Evolutionary conservation across 1,140 invertebrate species (phyloP).

Genomic region (Kradibia gibbosae): DNA sequence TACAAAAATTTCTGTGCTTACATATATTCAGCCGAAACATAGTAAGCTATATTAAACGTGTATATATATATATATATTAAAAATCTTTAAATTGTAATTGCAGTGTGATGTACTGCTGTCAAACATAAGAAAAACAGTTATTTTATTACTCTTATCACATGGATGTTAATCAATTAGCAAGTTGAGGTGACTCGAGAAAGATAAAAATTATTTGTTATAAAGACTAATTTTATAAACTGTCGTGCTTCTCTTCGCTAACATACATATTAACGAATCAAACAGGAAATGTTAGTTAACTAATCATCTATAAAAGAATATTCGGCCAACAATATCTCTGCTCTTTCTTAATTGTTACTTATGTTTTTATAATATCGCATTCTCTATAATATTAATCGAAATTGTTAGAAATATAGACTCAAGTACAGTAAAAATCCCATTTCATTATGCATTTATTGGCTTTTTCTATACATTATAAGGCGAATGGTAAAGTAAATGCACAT

Average conservation of each 20-base stretch:
- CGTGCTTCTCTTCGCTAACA: conserved; percentile 30
- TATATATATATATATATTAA: conserved; percentile 41
- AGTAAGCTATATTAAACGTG: conserved; percentile 49
- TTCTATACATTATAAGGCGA: conserved; percentile 47
- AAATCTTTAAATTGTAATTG: conserved; percentile 39
- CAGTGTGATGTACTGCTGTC: conserved; percentile 41
- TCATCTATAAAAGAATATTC: conserved; percentile 14
- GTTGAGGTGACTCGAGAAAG: conserved; percentile 13
- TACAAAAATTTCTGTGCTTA: conserved; percentile 54
- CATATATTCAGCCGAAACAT: conserved; percentile 50
- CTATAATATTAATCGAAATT: conserved; percentile 27
- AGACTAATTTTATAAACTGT: conserved; percentile 42
- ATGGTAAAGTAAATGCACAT: conserved; percentile 49
- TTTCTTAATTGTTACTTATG: neutral
- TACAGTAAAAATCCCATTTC: conserved; percentile 35
- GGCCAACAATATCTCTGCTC: neutral
- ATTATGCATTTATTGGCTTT: conserved; percentile 46
- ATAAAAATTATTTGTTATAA: conserved; percentile 44
- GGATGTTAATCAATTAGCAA: conserved; percentile 35
- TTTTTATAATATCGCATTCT: conserved; percentile 36
- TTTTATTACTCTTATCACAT: conserved; percentile 32
- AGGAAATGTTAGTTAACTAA: conserved; percentile 38
- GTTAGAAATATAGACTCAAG: conserved; percentile 35
- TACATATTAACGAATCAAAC: conserved; percentile 38
- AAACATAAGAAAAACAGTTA: conserved; percentile 41